phyloP scores from a whole-genome alignment of 2,888 invertebrate genomes.

The Sisyra nigra region DNA sequence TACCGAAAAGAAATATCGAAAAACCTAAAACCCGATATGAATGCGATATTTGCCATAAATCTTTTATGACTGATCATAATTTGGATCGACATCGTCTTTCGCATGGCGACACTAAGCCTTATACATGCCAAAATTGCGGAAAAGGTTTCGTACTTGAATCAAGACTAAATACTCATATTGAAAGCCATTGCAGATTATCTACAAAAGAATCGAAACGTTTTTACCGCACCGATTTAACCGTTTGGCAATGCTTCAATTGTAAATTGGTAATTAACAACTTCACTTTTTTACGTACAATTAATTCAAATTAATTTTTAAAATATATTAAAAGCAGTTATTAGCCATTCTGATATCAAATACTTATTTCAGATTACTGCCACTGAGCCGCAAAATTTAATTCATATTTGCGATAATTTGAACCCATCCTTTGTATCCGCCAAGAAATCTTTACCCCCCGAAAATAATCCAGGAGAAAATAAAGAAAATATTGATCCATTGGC shows the following conservation, averaged over 20 bases:
- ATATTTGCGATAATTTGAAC: slow-evolving; percentile 5
- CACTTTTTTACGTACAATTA: background rate
- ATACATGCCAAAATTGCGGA: slow-evolving; percentile 26
- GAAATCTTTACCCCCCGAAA: background rate
- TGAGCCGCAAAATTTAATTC: slow-evolving; percentile 5
- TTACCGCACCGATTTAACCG: slow-evolving; percentile 27
- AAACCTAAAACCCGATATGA: slow-evolving; percentile 24
- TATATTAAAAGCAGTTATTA: background rate
- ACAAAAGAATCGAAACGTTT: slow-evolving; percentile 27
- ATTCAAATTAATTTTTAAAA: background rate
- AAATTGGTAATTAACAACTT: slow-evolving; percentile 18
- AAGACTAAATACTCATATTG: slow-evolving; percentile 26
- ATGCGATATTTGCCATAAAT: slow-evolving; percentile 24
- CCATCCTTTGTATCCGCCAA: slow-evolving; percentile 6
- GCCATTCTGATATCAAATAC: background rate
- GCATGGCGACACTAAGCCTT: slow-evolving; percentile 23
- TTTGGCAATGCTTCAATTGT: slow-evolving; percentile 27
- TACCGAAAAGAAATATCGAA: slow-evolving; percentile 21
- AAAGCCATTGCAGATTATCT: slow-evolving; percentile 27
- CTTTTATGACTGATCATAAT: slow-evolving; percentile 26
- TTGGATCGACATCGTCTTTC: slow-evolving; percentile 24
- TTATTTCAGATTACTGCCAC: slow-evolving; percentile 7
- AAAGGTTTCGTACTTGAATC: slow-evolving; percentile 28
- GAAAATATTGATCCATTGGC: background rate
- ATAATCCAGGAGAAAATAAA: slow-evolving; percentile 4